phyloP scores from a whole-genome alignment of 2,888 invertebrate species.

The Junonia oenone region DNA sequence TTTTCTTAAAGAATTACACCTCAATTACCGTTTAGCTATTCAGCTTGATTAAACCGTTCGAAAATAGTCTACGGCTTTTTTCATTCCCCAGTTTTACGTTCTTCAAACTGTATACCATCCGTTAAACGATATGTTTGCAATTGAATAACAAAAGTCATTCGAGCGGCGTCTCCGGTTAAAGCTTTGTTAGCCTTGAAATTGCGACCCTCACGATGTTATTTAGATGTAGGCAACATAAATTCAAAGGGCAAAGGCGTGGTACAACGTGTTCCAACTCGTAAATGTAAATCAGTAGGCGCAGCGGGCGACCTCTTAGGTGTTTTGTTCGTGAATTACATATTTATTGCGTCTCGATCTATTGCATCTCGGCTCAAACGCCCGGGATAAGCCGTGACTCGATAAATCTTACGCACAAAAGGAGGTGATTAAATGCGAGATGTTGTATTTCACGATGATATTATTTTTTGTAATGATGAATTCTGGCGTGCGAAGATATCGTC shows the following conservation, averaged over 20 bases:
- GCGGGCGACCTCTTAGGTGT: conserved; percentile 71
- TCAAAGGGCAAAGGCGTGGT: conserved; percentile 71
- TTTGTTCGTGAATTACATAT: conserved; percentile 64
- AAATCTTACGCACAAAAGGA: conserved; percentile 24
- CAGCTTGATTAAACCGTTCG: neutral
- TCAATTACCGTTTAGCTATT: neutral
- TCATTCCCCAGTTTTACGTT: neutral
- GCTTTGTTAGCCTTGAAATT: conserved; percentile 27
- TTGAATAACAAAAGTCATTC: conserved; percentile 1
- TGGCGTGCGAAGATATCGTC: neutral
- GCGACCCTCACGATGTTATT: conserved; percentile 48
- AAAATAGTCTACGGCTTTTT: neutral
- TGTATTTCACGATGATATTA: neutral
- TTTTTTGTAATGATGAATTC: neutral
- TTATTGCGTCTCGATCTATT: conserved; percentile 52
- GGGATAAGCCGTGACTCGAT: conserved; percentile 26
- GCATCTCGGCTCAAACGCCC: conserved; percentile 30
- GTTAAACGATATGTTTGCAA: neutral
- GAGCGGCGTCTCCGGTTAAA: conserved; percentile 14
- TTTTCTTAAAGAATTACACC: neutral
- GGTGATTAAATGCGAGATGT: conserved; percentile 16
- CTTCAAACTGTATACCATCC: neutral
- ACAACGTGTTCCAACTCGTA: conserved; percentile 52
- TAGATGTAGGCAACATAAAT: conserved; percentile 57
- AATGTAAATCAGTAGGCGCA: conserved; percentile 68